Percentiles rank a stretch among this genome's conserved stretches.
phyloP scores from a whole-genome alignment of 92 coral and sea anemone genomes.

The Blastomussa wellsi region DNA sequence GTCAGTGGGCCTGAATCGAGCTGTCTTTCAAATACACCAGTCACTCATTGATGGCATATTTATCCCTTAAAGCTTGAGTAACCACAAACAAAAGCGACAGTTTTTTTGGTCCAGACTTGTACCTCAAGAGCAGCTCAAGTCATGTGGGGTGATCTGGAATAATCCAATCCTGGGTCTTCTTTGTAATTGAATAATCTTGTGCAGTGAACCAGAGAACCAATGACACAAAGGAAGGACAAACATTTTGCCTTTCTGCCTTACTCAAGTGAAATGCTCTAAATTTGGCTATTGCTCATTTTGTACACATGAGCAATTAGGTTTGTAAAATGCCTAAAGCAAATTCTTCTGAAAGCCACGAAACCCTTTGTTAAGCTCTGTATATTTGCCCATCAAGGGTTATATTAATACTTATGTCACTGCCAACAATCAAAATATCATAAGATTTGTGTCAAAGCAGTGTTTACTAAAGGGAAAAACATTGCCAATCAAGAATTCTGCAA shows the following conservation, averaged over 20 bases:
- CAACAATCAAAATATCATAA: constrained; percentile 27
- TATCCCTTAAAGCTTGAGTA: constrained; percentile 6
- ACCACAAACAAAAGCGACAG: constrained; percentile 3
- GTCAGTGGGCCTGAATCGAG: neutral
- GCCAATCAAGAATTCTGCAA: constrained; percentile 3
- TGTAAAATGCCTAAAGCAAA: constrained; percentile 10
- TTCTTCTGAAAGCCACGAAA: neutral
- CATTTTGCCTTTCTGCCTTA: neutral
- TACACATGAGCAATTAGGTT: neutral
- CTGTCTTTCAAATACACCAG: neutral
- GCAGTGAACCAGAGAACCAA: constrained; percentile 18
- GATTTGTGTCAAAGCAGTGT: constrained; percentile 27
- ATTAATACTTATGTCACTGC: constrained; percentile 7
- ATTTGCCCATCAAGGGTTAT: constrained; percentile 17
- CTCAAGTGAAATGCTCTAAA: constrained; percentile 6
- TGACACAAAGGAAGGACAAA: neutral
- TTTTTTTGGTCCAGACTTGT: neutral
- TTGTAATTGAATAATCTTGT: constrained; percentile 34
- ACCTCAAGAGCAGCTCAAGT: neutral
- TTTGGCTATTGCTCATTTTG: neutral
- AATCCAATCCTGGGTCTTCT: constrained; percentile 8
- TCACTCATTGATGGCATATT: neutral
- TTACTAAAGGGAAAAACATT: neutral
- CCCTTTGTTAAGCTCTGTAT: neutral
- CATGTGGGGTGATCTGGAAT: constrained; percentile 30